Evolutionary conservation across 2,797 vertebrate species (phyloP), one percentile per base, ranked within the genome.

Genomic region (Trematomus bernacchii): DNA sequence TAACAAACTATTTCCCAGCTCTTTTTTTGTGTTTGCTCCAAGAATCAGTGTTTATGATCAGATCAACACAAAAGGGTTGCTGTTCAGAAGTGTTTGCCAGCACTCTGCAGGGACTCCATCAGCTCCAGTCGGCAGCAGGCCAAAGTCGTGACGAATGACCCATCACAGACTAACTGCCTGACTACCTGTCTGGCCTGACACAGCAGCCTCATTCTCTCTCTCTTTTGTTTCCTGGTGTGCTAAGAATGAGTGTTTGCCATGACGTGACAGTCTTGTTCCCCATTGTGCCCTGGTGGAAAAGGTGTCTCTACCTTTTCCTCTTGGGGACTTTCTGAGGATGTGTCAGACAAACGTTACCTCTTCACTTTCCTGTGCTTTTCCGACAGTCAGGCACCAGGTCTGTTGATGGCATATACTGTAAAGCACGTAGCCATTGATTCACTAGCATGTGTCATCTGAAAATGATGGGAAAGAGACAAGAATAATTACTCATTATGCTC

Each of bases 211-310:
- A 44, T 40, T 37, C 68, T 76, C 59, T 68, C 58, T 85, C 66
- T 64, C 69, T 58, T 37, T 37, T 76, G 53, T 52, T 68, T 77
- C 69, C 74, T 73, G 74, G 60, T 44, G 2, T 18, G 10, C 12
- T 76, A 65, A 80, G 71, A 85, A 75, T 83, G 55, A 16, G 67
- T 70, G 30, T 71, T 67, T 72, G 64, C 79, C 71, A 69, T 87
- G 86, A 91, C 77, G 72, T 78, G 74, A 63, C 55, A 30, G 14
- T 73, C 68, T 68, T 67, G 37, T 54, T 75, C 65, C 33, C 87
- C 80, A 93, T 93, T 93, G 93, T 94, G 85, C 83, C 55, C 60
- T n/a, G 16, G 50, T 74, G 85, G 91, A 93, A 88, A 88, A 88
- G 80, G 78, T 86, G 88, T 90, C 91, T 85, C 84, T 88, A 60